phyloP scores from a whole-genome alignment of 2,797 vertebrate species.

The Gymnothorax javanicus region DNA sequence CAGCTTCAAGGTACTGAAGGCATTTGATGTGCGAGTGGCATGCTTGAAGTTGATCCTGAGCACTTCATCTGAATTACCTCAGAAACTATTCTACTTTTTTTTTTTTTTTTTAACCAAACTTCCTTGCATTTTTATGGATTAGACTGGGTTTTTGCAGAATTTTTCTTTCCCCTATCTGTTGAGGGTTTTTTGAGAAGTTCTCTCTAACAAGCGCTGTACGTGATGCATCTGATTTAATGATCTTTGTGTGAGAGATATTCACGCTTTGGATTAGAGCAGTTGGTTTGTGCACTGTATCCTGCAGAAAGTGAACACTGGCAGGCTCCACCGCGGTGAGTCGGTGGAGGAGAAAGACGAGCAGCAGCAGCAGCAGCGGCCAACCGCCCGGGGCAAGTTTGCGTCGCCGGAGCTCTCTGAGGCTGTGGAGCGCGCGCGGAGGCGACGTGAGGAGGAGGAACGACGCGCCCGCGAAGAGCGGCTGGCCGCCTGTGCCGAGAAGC shows the following conservation, averaged over 20 bases:
- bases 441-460: constrained; percentile 92
- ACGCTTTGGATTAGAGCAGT: neutral
- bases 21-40: neutral
- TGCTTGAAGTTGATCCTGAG: neutral
- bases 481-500: constrained; percentile 94
- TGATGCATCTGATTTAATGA: no score
- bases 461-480: constrained; percentile 89
- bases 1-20: neutral
- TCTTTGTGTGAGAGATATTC: no score
- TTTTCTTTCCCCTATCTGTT: no score
- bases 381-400: constrained; percentile 84
- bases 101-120: neutral
- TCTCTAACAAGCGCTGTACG: no score
- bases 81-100: neutral
- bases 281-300: constrained; percentile 39
- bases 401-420: constrained; percentile 92
- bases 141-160: no score
- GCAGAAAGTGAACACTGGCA: constrained; percentile 70
- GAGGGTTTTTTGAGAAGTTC: no score
- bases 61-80: neutral
- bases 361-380: constrained; percentile 64
- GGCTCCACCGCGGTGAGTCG: constrained; percentile 73
- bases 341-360: constrained; percentile 83
- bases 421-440: constrained; percentile 87
- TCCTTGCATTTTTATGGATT: no score